Evolutionary conservation across 2,888 invertebrate genomes (phyloP).

Genomic region (Sphaerophoria rueppellii): DNA sequence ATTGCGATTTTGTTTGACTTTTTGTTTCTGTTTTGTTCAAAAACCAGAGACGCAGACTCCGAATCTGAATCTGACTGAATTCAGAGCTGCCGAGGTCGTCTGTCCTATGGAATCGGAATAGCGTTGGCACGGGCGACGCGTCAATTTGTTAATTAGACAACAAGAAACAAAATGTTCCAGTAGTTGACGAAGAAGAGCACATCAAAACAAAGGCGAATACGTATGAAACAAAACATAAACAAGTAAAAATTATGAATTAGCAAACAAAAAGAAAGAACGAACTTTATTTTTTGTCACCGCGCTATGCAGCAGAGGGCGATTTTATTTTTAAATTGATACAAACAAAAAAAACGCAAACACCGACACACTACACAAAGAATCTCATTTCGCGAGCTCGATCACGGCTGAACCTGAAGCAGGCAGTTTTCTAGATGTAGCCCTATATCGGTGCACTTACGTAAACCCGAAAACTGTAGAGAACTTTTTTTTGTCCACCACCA

Average conservation of each 20-base stretch:
- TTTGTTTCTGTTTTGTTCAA: not conserved
- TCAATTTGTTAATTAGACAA: conserved; percentile 45
- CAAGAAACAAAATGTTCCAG: not conserved
- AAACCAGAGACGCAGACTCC: conserved; percentile 17
- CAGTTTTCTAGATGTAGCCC: not conserved
- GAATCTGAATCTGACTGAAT: not conserved
- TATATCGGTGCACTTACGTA: conserved; percentile 64
- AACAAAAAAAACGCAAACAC: conserved; percentile 7
- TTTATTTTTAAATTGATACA: not conserved
- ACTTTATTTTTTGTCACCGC: conserved; percentile 23
- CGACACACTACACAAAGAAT: conserved; percentile 48
- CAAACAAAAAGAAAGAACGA: conserved; percentile 27
- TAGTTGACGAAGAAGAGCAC: conserved; percentile 30
- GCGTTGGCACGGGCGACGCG: conserved; percentile 33
- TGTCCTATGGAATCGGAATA: conserved; percentile 11
- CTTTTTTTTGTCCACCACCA: conserved; percentile 47
- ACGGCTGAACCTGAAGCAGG: conserved; percentile 3
- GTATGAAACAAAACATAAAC: conserved; percentile 69
- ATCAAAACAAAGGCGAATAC: conserved; percentile 57
- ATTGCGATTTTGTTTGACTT: conserved; percentile 25
- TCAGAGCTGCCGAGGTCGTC: conserved; percentile 7
- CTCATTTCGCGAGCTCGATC: conserved; percentile 11
- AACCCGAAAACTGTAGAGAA: conserved; percentile 65
- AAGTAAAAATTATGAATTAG: conserved; percentile 20
- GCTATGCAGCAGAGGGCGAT: not conserved